Evolutionary conservation across 1,140 invertebrate species (phyloP).

Genomic region (Ooceraea biroi): DNA sequence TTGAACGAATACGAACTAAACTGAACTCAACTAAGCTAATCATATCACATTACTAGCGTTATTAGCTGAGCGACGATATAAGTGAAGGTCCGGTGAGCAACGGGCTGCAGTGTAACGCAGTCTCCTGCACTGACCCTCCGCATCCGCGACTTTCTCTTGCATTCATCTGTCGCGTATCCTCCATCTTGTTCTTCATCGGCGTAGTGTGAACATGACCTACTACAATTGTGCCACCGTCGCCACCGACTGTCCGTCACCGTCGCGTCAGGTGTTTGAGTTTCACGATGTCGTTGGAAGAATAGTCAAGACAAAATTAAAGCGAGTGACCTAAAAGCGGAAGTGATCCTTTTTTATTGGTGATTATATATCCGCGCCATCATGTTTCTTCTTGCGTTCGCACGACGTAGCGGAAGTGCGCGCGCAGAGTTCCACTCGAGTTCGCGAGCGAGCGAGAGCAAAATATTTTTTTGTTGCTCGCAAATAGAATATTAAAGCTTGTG

Average conservation of each 20-base stretch:
- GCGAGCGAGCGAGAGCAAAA: neutral
- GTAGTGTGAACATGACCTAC: conserved; percentile 35
- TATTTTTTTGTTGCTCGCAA: neutral
- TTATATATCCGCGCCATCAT: conserved; percentile 19
- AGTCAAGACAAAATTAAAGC: neutral
- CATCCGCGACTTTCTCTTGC: conserved; percentile 68
- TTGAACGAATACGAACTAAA: conserved; percentile 86
- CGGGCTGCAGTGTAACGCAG: conserved; percentile 75
- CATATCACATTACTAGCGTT: conserved; percentile 86
- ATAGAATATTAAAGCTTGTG: neutral
- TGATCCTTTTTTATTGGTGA: conserved; percentile 1
- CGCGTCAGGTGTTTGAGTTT: neutral
- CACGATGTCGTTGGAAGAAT: neutral
- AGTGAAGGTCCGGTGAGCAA: conserved; percentile 85
- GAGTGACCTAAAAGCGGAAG: neutral
- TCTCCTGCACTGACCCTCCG: conserved; percentile 84
- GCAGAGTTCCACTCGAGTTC: neutral
- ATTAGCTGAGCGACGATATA: conserved; percentile 86
- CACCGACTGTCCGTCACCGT: neutral
- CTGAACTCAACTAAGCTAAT: conserved; percentile 87
- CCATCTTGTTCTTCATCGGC: conserved; percentile 24
- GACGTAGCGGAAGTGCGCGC: conserved; percentile 21
- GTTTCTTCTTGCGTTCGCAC: conserved; percentile 17
- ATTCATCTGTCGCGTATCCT: neutral
- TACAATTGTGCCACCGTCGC: neutral